These are phyloP conservation scores for Busseola fusca DNA, from an alignment of 2,888 invertebrate genomes.

Conservation along the genomic window DNA sequence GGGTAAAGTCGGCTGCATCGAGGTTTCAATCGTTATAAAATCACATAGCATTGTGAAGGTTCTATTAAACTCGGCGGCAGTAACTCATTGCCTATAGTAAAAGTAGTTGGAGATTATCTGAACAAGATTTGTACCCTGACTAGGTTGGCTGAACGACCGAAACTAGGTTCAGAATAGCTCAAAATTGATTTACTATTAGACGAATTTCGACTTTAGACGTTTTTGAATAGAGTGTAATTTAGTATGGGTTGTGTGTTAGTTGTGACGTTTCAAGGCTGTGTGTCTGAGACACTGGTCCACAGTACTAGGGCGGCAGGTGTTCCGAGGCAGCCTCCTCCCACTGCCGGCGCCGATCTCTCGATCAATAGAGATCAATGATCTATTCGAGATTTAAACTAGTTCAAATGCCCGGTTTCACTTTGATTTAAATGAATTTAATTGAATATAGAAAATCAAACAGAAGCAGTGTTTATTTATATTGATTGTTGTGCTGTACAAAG, in stretches of 20 bases:
- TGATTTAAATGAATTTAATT: conserved; percentile 44
- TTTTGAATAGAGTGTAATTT: conserved; percentile 69
- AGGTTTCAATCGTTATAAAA: conserved; percentile 70
- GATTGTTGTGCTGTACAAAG: conserved; percentile 13
- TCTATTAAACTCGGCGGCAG: conserved; percentile 73
- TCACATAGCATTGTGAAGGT: conserved; percentile 73
- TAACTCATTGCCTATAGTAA: conserved; percentile 79
- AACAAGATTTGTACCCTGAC: conserved; percentile 84
- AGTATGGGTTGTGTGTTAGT: conserved; percentile 51
- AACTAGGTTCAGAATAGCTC: conserved; percentile 49
- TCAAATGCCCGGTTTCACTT: conserved; percentile 56
- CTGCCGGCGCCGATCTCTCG: conserved; percentile 82
- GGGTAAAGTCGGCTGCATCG: conserved; percentile 53
- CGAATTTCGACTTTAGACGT: conserved; percentile 66
- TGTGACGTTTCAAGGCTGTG: conserved; percentile 62
- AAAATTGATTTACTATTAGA: conserved; percentile 21
- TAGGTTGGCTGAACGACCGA: conserved; percentile 75
- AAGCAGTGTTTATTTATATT: conserved; percentile 33
- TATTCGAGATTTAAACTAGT: conserved; percentile 85
- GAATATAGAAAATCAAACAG: conserved; percentile 41
- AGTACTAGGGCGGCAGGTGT: conserved; percentile 89
- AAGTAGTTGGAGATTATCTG: conserved; percentile 85
- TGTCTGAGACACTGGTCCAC: conserved; percentile 76
- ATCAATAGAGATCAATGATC: conserved; percentile 85
- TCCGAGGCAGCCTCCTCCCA: conserved; percentile 86